Conservation (phyloP, 2,797 vertebrate species). For the Melanotaenia pygmaea region DNA sequence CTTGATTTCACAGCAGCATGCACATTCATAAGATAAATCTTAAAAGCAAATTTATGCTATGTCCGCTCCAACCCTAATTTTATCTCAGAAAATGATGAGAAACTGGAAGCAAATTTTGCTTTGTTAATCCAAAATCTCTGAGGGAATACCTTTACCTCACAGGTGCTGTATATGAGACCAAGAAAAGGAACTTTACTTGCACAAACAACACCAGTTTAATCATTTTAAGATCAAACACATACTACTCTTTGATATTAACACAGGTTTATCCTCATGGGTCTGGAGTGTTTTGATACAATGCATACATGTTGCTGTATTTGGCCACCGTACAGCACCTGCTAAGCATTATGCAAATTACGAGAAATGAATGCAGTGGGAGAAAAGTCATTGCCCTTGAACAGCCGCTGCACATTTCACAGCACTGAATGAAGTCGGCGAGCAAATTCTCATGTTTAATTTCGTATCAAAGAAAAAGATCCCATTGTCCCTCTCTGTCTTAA, state of each 20-base stretch:
- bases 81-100: background rate
- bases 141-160: constrained; percentile 15
- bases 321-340: constrained; percentile 56
- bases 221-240: constrained; percentile 32
- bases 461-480: constrained; percentile 17
- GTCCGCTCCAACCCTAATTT: background rate
- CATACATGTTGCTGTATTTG: constrained; percentile 62
- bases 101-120: background rate
- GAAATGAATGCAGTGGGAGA: constrained; percentile 61
- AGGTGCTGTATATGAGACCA: constrained; percentile 36
- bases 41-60: background rate
- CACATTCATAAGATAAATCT: background rate
- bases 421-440: constrained; percentile 53
- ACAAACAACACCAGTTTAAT: constrained; percentile 44
- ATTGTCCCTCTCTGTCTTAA: constrained; percentile 8
- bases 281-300: constrained; percentile 50
- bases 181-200: constrained; percentile 15
- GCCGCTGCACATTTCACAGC: constrained; percentile 44
- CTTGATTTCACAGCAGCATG: background rate
- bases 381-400: constrained; percentile 63
- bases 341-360: constrained; percentile 72
- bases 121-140: background rate
- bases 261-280: constrained; percentile 49
- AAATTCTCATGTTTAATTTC: constrained; percentile 57
- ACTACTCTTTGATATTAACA: constrained; percentile 37